Evolutionary conservation across 2,888 invertebrate species (phyloP), one percentile per base, ranked within the genome.

Genomic region (Tetropium fuscum): DNA sequence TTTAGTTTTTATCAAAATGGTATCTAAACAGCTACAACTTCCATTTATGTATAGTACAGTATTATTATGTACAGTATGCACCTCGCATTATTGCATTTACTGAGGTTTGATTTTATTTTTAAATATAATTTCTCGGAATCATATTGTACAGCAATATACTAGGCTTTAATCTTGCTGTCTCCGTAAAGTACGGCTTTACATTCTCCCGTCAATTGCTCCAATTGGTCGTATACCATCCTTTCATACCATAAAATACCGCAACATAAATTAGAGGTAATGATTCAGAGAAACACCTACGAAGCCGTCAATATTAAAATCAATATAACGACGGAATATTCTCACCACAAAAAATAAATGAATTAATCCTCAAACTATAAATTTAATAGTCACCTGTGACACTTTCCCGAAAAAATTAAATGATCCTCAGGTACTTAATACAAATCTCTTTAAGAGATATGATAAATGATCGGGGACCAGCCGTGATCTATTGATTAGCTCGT

Each of bases 401-500:
- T 78, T 78, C 71, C 58, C 60, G 66, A 70, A 75, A 72, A 77
- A 78, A 77, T 76, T 75, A 70, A 74, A 71, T 68, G 75, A 77
- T 73, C 73, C 71, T 71, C 64, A 71, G 76, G 77, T 78, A 76
- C 77, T 79, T 79, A 80, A 79, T 81, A 81, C 81, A 78, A 80
- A 80, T 80, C 81, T 80, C 78, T 80, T 81, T 80, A 80, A 74
- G 77, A 73, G 72, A 75, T 75, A 82, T 82, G 82, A 82, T 81
- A 78, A 81, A 82, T 82, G 82, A 81, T 81, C 75, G 74, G 74
- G 75, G 79, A 75, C 79, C 80, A 74, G 73, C 78, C 81, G 81
- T 82, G 82, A 82, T 82, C 82, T 82, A 82, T 82, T 82, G 82
- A 82, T 82, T 82, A 81, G 80, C 80, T 82, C 81, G 82, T 82